Conservation (phyloP, 2,797 vertebrate genomes). For the Octomys mimax region DNA sequence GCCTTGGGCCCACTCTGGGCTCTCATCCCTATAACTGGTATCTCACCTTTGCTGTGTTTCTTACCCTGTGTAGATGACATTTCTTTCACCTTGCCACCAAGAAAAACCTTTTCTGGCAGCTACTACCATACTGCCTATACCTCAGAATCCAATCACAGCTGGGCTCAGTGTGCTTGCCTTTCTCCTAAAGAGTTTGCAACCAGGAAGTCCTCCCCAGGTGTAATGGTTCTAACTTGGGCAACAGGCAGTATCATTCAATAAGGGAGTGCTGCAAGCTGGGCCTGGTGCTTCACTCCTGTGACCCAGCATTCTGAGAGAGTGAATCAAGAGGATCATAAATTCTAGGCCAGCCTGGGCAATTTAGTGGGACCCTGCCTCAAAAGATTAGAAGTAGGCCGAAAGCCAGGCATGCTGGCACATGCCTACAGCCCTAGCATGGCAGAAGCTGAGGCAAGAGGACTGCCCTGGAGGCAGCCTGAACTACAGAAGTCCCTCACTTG, state of each 20-base stretch:
- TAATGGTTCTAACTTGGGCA: neutral
- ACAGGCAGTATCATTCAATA: neutral
- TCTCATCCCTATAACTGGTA: accelerated
- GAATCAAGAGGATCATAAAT: neutral
- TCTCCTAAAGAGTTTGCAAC: neutral
- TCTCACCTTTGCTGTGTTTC: neutral
- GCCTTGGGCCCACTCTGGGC: accelerated
- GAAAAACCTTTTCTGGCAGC: neutral
- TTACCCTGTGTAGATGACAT: neutral
- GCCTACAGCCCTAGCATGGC: neutral
- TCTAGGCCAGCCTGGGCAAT: neutral
- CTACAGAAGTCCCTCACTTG: neutral
- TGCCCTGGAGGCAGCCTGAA: neutral
- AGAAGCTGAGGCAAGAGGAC: neutral
- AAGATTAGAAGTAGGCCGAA: neutral
- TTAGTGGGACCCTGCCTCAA: neutral
- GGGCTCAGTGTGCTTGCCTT: accelerated
- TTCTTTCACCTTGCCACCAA: neutral
- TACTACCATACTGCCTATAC: accelerated
- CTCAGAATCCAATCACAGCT: accelerated
- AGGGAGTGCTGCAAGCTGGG: neutral
- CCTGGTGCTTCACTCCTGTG: neutral
- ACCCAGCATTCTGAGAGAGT: neutral
- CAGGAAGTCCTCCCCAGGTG: too few relatives aligned
- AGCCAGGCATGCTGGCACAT: neutral